These are phyloP conservation scores for Simalia tracyae DNA, from an alignment of 2,797 vertebrate genomes.

Conservation along the genomic window DNA sequence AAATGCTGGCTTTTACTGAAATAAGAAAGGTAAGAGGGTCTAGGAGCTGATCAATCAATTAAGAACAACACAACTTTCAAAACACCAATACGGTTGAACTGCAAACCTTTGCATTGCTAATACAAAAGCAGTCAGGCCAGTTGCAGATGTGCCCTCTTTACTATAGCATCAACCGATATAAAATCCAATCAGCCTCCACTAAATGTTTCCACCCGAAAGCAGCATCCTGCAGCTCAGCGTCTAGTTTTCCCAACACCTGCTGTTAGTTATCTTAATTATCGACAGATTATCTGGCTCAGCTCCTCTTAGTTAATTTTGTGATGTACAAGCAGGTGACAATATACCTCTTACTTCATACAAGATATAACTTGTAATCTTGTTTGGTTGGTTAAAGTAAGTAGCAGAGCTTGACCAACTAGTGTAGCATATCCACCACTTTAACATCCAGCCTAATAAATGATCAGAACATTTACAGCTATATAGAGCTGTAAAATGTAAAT, in stretches of 20 bases:
- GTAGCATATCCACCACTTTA: not conserved
- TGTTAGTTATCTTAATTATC: not conserved
- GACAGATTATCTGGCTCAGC: not conserved
- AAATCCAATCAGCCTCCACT: not conserved
- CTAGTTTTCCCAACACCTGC: not conserved
- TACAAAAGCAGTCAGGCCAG: not conserved
- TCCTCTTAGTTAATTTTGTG: not conserved
- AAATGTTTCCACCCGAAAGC: not conserved
- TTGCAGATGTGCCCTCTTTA: too few relatives aligned
- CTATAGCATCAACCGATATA: not conserved
- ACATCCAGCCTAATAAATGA: not conserved
- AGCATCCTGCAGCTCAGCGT: not conserved
- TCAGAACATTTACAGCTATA: not conserved
- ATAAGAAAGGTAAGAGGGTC: not conserved
- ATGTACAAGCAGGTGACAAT: not conserved
- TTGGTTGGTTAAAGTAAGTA: not conserved
- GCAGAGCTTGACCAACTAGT: not conserved
- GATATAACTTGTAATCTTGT: not conserved
- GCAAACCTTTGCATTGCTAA: not conserved
- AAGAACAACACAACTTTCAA: not conserved
- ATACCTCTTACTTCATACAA: not conserved
- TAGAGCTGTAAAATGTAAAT: not conserved
- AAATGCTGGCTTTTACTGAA: not conserved
- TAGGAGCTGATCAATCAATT: not conserved
- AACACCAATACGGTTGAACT: not conserved